These are phyloP conservation scores for Molossus molossus DNA, from an alignment of 2,797 vertebrate genomes.

Conservation along the genomic window DNA sequence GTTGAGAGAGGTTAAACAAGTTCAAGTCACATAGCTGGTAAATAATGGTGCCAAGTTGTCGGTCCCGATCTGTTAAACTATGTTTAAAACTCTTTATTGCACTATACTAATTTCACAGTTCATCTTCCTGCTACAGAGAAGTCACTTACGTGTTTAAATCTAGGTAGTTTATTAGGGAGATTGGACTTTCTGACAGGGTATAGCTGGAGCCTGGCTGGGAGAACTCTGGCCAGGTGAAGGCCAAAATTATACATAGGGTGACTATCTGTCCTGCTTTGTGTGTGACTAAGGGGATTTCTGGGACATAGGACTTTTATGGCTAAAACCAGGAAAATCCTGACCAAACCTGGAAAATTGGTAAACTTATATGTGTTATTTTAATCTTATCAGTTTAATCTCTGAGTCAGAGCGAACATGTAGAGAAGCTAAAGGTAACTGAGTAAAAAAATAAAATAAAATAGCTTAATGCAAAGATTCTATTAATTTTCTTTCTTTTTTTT, in stretches of 20 bases:
- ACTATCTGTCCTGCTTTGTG: neutral
- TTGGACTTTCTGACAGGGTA: neutral
- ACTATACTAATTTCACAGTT: neutral
- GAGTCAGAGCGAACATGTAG: neutral
- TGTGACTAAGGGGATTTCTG: neutral
- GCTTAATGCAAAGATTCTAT: slow-evolving; percentile 6
- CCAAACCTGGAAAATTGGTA: neutral
- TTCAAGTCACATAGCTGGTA: neutral
- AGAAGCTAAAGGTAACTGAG: neutral
- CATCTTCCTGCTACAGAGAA: neutral
- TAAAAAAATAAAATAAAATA: slow-evolving; percentile 18
- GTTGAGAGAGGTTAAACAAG: neutral
- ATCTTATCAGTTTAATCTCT: neutral
- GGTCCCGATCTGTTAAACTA: neutral
- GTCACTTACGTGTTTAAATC: neutral
- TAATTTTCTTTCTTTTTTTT: neutral
- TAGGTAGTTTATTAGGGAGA: neutral
- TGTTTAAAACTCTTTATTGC: neutral
- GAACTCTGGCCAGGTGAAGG: neutral
- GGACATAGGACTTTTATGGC: neutral
- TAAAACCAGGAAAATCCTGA: slow-evolving; percentile 11
- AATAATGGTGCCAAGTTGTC: neutral
- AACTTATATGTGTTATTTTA: neutral
- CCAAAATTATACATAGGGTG: neutral
- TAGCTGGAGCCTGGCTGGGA: neutral